These are phyloP conservation scores for Drosophila lacteicornis DNA, from an alignment of 1,140 invertebrate species.

Conservation along the genomic window DNA sequence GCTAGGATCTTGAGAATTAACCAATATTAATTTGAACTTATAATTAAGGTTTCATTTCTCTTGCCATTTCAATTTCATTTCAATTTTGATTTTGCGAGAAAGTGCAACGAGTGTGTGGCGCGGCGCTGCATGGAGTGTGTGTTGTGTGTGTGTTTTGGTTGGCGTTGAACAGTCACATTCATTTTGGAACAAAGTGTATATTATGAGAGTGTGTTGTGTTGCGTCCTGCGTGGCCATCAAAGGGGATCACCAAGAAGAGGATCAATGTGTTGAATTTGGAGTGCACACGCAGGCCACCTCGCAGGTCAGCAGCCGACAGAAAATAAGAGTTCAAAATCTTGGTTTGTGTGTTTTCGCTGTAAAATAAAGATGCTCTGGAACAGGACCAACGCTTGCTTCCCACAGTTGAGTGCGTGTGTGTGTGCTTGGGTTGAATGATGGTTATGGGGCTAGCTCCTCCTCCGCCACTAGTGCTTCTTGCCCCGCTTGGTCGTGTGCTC, in stretches of 20 bases:
- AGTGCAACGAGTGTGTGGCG: not conserved
- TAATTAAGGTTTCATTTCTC: slow-evolving; percentile 15
- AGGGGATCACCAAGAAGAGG: not conserved
- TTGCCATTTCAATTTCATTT: slow-evolving; percentile 17
- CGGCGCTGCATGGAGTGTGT: not conserved
- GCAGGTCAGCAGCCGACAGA: not conserved
- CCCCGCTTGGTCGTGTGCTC: slow-evolving; percentile 43
- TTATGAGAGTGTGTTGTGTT: not conserved
- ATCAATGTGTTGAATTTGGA: not conserved
- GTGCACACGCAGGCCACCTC: slow-evolving; percentile 6
- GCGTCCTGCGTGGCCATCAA: slow-evolving; percentile 2
- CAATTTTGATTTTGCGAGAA: slow-evolving; percentile 22
- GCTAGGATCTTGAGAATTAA: slow-evolving; percentile 32
- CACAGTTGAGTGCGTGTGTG: slow-evolving; percentile 3
- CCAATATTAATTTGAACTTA: slow-evolving; percentile 28
- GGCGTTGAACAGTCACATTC: slow-evolving; percentile 39
- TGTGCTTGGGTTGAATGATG: slow-evolving; percentile 17
- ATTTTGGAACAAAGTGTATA: not conserved
- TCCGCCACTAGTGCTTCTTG: slow-evolving; percentile 46
- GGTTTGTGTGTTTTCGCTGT: not conserved
- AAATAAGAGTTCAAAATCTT: slow-evolving; percentile 1
- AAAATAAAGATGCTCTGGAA: slow-evolving; percentile 23
- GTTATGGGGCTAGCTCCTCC: slow-evolving; percentile 6
- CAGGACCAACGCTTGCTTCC: slow-evolving; percentile 29
- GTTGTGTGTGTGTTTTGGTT: slow-evolving; percentile 4